Evolutionary conservation across 2,888 invertebrate species (phyloP).

Genomic region (Minunthozetes semirufus): DNA sequence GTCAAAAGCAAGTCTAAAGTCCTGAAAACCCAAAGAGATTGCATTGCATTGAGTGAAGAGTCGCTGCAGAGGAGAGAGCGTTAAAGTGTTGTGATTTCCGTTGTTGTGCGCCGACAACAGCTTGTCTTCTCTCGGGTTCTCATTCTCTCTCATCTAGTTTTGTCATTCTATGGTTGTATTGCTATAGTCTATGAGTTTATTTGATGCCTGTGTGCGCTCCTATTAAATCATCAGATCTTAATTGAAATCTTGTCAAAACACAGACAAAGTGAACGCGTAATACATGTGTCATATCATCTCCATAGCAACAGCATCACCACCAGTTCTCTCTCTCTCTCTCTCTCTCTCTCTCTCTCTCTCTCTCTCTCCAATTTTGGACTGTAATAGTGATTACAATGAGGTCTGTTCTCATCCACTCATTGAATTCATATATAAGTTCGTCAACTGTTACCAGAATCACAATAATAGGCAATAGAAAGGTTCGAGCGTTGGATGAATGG

Average conservation of each 20-base stretch:
- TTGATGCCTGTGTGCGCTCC: not conserved
- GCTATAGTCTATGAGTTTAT: constrained; percentile 2
- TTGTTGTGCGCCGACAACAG: constrained; percentile 20
- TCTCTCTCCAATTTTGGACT: not conserved
- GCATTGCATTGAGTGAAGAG: not conserved
- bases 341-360: constrained; percentile 4
- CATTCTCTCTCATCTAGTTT: not conserved
- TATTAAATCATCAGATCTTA: constrained; percentile 27
- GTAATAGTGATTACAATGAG: not conserved
- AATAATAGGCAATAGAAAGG: constrained; percentile 22
- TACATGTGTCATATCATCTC: constrained; percentile 8
- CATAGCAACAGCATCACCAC: not conserved
- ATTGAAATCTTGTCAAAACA: constrained; percentile 28
- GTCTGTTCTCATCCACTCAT: not conserved
- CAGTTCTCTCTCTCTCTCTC: not conserved
- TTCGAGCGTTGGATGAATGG: not conserved
- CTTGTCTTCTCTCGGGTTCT: not conserved
- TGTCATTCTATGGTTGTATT: not conserved
- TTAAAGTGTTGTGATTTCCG: constrained; percentile 22
- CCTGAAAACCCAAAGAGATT: not conserved
- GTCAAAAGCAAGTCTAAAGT: not conserved
- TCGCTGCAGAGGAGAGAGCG: not conserved
- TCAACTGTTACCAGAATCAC: constrained; percentile 23
- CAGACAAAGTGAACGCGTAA: constrained; percentile 22
- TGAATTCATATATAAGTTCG: not conserved